phyloP scores from a whole-genome alignment of 2,797 vertebrate genomes.

The Rhinichthys osculus region DNA sequence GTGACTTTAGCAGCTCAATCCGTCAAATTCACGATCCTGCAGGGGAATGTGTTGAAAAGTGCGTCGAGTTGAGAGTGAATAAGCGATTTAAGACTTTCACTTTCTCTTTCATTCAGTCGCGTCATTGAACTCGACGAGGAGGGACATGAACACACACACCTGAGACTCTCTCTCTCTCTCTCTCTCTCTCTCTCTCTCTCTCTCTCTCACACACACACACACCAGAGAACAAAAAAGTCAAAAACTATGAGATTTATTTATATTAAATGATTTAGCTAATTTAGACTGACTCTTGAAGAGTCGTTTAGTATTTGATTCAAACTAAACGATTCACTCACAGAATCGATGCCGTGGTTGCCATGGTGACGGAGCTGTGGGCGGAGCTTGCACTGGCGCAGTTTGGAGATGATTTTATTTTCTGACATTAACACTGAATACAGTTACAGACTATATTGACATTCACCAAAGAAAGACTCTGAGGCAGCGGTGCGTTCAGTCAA shows the following conservation, averaged over 20 bases:
- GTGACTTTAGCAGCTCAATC: slow-evolving; percentile 45
- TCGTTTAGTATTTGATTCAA: slow-evolving; percentile 11
- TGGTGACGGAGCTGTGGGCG: slow-evolving; percentile 71
- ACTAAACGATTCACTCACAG: slow-evolving; percentile 61
- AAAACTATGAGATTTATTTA: too few relatives aligned
- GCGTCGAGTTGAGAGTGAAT: slow-evolving; percentile 21
- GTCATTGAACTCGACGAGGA: not conserved
- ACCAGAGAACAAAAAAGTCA: too few relatives aligned
- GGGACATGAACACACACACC: not conserved
- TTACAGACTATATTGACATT: not conserved
- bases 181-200: too few relatives aligned
- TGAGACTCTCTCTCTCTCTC: too few relatives aligned
- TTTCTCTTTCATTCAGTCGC: slow-evolving; percentile 52
- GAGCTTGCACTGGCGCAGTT: slow-evolving; percentile 79
- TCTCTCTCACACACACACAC: too few relatives aligned
- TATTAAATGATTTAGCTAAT: not conserved
- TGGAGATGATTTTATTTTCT: slow-evolving; percentile 51
- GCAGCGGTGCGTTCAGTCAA: not conserved
- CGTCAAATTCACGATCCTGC: not conserved
- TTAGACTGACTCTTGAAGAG: not conserved
- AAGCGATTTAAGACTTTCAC: slow-evolving; percentile 41
- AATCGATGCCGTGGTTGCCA: slow-evolving; percentile 68
- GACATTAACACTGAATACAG: not conserved
- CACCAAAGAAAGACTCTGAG: not conserved
- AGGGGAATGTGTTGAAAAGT: not conserved